A percentile compares a stretch with the other conserved stretches of the same genome.
phyloP scores from a whole-genome alignment of 2,113 vertebrate genomes.

The Charadrius vociferus region DNA sequence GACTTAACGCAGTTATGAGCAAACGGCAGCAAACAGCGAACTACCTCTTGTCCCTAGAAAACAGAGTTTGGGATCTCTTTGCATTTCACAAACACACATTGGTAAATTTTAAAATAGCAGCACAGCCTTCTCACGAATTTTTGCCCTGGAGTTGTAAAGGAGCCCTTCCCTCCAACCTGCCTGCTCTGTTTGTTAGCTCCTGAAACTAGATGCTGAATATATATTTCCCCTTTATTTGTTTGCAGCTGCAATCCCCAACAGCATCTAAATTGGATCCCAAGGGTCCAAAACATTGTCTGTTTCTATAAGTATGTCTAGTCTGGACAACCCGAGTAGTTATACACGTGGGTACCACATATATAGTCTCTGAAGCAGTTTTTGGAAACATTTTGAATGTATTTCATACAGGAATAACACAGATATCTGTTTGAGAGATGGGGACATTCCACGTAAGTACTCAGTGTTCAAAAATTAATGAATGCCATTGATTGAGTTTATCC shows the following conservation, averaged over 20 bases:
- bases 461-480: conserved; percentile 55
- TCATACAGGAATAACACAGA: conserved; percentile 8
- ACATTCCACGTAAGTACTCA: background rate
- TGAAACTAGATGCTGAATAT: conserved; percentile 1
- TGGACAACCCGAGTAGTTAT: background rate
- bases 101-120: background rate
- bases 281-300: background rate
- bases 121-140: background rate
- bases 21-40: background rate
- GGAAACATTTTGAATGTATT: background rate
- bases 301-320: background rate
- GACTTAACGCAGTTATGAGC: background rate
- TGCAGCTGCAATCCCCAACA: conserved; percentile 29
- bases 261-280: conserved; percentile 70
- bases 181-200: conserved; percentile 23
- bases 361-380: conserved; percentile 26
- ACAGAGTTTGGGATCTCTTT: background rate
- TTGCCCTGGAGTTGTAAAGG: background rate
- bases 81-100: background rate
- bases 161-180: background rate
- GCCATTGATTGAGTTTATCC: conserved; percentile 49
- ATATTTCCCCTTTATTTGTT: conserved; percentile 6
- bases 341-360: background rate
- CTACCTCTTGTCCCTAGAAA: background rate
- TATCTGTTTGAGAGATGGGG: background rate